phyloP scores from a whole-genome alignment of 2,888 invertebrate species.

The Dryadula phaetusa region DNA sequence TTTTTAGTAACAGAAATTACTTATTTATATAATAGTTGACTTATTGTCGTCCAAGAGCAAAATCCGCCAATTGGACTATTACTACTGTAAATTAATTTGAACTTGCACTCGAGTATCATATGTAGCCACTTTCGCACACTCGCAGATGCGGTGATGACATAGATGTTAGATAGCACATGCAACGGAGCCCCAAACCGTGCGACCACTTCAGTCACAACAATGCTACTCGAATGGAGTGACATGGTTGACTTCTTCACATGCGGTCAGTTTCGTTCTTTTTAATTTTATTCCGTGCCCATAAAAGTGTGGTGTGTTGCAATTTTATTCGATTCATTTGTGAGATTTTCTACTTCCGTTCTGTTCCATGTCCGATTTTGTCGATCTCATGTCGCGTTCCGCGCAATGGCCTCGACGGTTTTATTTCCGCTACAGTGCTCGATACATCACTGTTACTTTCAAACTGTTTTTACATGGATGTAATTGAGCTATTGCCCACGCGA shows the following conservation, averaged over 20 bases:
- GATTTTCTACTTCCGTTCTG: conserved; percentile 47
- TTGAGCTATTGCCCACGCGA: conserved; percentile 70
- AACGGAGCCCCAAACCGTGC: conserved; percentile 59
- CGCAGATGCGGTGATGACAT: conserved; percentile 53
- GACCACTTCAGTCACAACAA: conserved; percentile 73
- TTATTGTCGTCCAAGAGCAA: background rate
- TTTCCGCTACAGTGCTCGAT: conserved; percentile 60
- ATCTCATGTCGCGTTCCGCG: conserved; percentile 57
- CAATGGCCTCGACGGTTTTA: conserved; percentile 52
- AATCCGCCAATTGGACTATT: conserved; percentile 2
- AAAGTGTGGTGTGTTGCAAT: conserved; percentile 36
- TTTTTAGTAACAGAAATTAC: background rate
- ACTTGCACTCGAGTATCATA: conserved; percentile 59
- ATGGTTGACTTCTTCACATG: conserved; percentile 77
- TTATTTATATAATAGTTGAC: background rate
- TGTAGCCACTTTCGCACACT: conserved; percentile 53
- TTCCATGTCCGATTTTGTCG: conserved; percentile 56
- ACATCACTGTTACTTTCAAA: conserved; percentile 73
- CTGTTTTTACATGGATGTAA: conserved; percentile 58
- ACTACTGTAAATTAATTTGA: conserved; percentile 50
- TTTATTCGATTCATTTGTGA: conserved; percentile 27
- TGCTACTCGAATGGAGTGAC: conserved; percentile 81
- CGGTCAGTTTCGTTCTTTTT: conserved; percentile 67
- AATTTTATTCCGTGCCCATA: conserved; percentile 44
- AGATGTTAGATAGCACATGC: conserved; percentile 60